Base-by-base conservation (phyloP, 2,797 vertebrate genomes). In the Notolepis coatsorum region DNA sequence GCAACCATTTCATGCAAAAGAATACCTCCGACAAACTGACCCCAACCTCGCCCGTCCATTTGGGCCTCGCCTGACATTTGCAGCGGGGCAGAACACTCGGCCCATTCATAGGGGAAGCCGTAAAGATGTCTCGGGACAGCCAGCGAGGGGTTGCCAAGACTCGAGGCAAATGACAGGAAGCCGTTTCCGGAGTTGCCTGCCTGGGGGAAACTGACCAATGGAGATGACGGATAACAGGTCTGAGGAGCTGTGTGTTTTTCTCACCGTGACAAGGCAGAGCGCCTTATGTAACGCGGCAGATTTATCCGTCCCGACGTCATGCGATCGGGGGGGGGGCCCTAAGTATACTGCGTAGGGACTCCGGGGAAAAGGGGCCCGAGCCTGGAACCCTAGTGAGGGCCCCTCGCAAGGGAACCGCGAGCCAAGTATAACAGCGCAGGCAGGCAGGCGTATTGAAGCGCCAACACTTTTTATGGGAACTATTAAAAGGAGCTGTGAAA, bases 391-490 rank as follows among this genome's bases (percentile, higher is more conserved):
- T 2, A 4, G 67, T 7, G 15, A 38, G 27, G n/a, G 57, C 13
- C 10, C 30, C 31, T 7, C 17, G 20, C 37, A 41, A 28, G 21
- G 37, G n/a, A 41, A 10, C 57, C 28, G 30, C 37, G 1, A 50
- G 77, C 81, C 81, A 77, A 82, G 42, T 0, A 49, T 64, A 82
- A 71, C 73, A 77, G 51, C 2, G 3, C 51, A 31, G 7, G 59
- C 30, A 21, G 51, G 31, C 47, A 48, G 51, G 31, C 47, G 47
- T 15, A 38, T 9, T 31, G 46, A 67, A 67, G 48, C 61, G 33
- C 33, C 31, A 31, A 31, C 63, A 55, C 67, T 65, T 47, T 58
- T 55, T 46, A 53, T 64, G 18, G 37, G 37, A 3, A 30, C 49
- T 4, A 30, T 52, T 47, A 15, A 62, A n/a, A 50, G 52, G 25